Percentiles rank a stretch among this genome's conserved stretches.
Conservation (phyloP, 2,797 vertebrate genomes). For the Chlorospingus semifuscus region DNA sequence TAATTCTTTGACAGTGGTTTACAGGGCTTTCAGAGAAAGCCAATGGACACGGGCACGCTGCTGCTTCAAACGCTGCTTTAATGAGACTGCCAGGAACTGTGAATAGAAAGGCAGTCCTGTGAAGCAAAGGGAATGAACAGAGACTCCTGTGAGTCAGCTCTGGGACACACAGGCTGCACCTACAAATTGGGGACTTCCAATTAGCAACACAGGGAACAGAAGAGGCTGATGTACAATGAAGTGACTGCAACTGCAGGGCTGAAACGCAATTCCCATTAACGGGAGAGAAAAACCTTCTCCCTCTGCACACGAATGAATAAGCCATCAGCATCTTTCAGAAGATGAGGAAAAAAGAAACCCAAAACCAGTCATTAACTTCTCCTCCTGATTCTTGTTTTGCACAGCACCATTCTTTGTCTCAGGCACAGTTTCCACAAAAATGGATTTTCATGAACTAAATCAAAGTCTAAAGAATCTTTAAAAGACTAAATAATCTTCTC, state of each 20-base stretch:
- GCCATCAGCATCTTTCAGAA: neutral
- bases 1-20: constrained; percentile 45
- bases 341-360: neutral
- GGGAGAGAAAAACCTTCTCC: neutral
- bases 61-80: constrained; percentile 18
- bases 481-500: neutral
- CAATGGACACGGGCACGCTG: neutral
- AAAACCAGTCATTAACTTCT: neutral
- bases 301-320: neutral
- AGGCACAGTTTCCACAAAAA: neutral
- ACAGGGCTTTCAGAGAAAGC: constrained; percentile 20
- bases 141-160: constrained; percentile 33
- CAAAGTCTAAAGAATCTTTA: neutral
- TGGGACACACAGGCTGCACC: constrained; percentile 25
- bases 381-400: neutral
- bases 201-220: constrained; percentile 28
- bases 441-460: neutral
- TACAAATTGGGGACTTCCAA: constrained; percentile 48
- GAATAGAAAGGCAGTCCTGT: constrained; percentile 45
- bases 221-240: neutral
- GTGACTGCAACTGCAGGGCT: neutral
- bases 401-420: neutral
- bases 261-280: neutral
- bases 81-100: constrained; percentile 34
- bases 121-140: constrained; percentile 13